Conservation (phyloP, 64 coral and sea anemone genomes). For the Pocillopora verrucosa region DNA sequence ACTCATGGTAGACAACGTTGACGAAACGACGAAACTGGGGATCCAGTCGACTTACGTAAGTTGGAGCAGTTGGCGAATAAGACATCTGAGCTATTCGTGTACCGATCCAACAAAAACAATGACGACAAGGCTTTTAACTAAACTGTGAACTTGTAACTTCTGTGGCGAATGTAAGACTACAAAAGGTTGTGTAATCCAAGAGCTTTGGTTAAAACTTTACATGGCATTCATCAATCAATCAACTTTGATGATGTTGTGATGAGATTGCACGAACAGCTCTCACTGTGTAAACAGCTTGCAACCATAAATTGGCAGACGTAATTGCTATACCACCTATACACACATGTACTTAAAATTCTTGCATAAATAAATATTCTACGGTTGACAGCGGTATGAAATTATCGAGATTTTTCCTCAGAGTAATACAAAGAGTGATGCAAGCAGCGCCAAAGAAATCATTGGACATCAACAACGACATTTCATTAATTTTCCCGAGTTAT, state of each 20-base stretch:
- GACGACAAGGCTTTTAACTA: background rate
- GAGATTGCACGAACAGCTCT: background rate
- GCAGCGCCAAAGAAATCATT: background rate
- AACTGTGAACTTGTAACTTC: background rate
- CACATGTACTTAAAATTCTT: constrained; percentile 38
- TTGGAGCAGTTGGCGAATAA: constrained; percentile 18
- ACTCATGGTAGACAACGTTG: constrained; percentile 13
- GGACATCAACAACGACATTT: no score
- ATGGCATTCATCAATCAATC: constrained; percentile 9
- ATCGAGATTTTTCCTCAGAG: background rate
- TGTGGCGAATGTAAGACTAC: background rate
- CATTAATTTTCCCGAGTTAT: no score
- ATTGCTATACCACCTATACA: background rate
- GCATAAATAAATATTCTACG: constrained; percentile 26
- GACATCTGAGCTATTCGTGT: background rate
- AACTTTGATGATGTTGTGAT: background rate
- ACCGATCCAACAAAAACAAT: background rate
- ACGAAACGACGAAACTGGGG: constrained; percentile 46
- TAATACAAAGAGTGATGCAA: background rate
- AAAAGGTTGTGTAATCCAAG: background rate
- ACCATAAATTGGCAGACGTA: constrained; percentile 2
- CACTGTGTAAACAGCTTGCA: background rate
- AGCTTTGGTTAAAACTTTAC: background rate
- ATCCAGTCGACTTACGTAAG: constrained; percentile 25
- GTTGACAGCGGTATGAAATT: constrained; percentile 11